Evolutionary conservation across 2,797 vertebrate genomes (phyloP), one percentile per base, ranked within the genome.

Genomic region (Neopelma chrysocephalum): DNA sequence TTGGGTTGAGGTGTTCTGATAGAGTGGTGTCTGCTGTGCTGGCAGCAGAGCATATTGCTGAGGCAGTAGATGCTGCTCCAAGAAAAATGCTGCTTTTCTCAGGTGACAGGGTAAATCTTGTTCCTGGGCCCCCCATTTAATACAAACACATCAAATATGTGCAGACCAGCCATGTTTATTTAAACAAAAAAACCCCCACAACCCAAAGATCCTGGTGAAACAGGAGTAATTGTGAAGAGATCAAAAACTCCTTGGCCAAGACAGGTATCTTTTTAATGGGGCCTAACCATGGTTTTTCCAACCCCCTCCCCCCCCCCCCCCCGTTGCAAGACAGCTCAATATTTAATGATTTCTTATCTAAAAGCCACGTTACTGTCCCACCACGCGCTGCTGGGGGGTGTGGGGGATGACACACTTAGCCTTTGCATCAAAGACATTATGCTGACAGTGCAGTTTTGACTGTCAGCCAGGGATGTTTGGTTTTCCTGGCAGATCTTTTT

Each of bases 361-460:
- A 70, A 79, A 32, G 36, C 6, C 70, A 93, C 32, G 12, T 95
- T 95, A 73, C 51, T 27, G 69, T 77, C 82, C 81, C 45, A 29
- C 65, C 22, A 23, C 0, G 0, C 0, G 0, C 79, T 76, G 82
- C 78, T 79, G 79, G 81, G 54, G 76, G 66, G 27, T 0, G 10
- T 21, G 48, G 34, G 82, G 65, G 70, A 61, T 94, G 95, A 95
- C 93, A 96, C 22, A 76, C 80, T 69, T 92, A 69, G 70, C 62
- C 38, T 72, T n/a, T 1, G 23, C 84, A 94, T 94, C 95, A 96
- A 96, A 96, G 95, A 51, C 22, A 4, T 34, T 53, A 47, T 56
- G 93, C 91, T 94, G 88, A 93, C 91, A 88, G 71, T 66, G 82
- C 82, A 89, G 47, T 82, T 96, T 60, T 77, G 40, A 62, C 87